These are phyloP conservation scores for Nesometra sesokonis DNA, from an alignment of 35 echinoderm and acorn worm species.

Conservation along the genomic window DNA sequence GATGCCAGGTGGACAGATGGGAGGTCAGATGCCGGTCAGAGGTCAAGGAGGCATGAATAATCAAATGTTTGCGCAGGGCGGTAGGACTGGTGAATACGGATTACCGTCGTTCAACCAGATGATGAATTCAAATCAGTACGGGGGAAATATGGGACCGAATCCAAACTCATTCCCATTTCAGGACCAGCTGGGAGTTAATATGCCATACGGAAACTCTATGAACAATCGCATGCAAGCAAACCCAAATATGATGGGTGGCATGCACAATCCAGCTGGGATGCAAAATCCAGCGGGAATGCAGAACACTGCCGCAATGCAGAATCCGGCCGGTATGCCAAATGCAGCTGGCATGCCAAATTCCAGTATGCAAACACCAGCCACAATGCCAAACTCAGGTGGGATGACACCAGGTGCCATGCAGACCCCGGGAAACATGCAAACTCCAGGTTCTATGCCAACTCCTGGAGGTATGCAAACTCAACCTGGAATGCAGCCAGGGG, in stretches of 20 bases:
- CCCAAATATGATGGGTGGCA: constrained; percentile 20
- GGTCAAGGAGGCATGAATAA: constrained; percentile 6
- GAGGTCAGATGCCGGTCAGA: constrained; percentile 17
- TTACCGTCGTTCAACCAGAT: constrained; percentile 27
- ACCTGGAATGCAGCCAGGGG: constrained; percentile 9
- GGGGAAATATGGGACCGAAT: neutral
- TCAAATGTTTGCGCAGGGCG: constrained; percentile 8
- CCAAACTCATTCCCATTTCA: neutral
- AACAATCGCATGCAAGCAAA: constrained; percentile 28
- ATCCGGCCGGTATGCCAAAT: constrained; percentile 1
- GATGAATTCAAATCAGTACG: constrained; percentile 22
- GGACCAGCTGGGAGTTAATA: constrained; percentile 9
- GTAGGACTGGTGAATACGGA: neutral
- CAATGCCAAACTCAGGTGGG: constrained; percentile 2
- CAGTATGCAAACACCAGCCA: constrained; percentile 15
- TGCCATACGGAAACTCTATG: constrained; percentile 12
- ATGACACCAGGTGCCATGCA: neutral
- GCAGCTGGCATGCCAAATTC: constrained; percentile 9
- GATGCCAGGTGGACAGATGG: constrained; percentile 4
- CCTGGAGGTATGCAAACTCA: constrained; percentile 7
- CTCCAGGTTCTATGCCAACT: neutral
- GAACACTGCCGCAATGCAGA: too few species aligned
- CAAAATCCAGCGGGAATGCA: constrained; percentile 21
- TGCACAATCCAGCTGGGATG: constrained; percentile 18
- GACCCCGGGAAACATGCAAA: neutral